These are phyloP conservation scores for Clarias pachynema DNA, from an alignment of 2,797 vertebrate genomes.

Conservation along the genomic window DNA sequence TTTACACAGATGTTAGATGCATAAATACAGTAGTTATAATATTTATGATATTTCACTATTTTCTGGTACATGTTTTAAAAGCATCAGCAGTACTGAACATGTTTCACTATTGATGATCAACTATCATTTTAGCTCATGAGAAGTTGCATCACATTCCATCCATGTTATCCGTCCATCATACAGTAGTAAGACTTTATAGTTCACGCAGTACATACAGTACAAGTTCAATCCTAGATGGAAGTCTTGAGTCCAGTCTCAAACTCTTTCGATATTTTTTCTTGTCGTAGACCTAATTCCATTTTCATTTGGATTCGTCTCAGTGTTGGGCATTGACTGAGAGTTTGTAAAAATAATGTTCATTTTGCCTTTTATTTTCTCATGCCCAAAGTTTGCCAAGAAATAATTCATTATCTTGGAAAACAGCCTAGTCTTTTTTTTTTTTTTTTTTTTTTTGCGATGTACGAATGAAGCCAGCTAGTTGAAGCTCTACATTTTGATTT, in stretches of 20 bases:
- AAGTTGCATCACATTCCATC: background rate
- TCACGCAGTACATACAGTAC: background rate
- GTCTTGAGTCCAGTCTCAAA: background rate
- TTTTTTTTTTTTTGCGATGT: too few relatives aligned
- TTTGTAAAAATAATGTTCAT: background rate
- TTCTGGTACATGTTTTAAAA: background rate
- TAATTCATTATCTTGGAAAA: background rate
- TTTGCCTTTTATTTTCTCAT: background rate
- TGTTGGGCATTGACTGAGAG: too few relatives aligned
- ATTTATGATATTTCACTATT: background rate
- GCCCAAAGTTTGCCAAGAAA: background rate
- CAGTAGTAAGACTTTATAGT: background rate
- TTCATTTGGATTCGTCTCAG: background rate
- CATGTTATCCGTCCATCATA: background rate
- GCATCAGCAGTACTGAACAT: background rate
- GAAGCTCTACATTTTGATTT: background rate
- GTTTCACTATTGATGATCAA: background rate
- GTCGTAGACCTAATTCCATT: background rate
- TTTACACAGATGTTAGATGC: background rate
- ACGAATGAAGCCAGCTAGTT: background rate
- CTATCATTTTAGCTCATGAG: too few relatives aligned
- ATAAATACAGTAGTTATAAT: background rate
- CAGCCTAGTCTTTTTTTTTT: background rate
- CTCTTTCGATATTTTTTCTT: background rate
- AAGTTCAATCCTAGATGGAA: background rate